Evolutionary conservation across 1,140 invertebrate species (phyloP).

Genomic region (Phenacoccus solenopsis): DNA sequence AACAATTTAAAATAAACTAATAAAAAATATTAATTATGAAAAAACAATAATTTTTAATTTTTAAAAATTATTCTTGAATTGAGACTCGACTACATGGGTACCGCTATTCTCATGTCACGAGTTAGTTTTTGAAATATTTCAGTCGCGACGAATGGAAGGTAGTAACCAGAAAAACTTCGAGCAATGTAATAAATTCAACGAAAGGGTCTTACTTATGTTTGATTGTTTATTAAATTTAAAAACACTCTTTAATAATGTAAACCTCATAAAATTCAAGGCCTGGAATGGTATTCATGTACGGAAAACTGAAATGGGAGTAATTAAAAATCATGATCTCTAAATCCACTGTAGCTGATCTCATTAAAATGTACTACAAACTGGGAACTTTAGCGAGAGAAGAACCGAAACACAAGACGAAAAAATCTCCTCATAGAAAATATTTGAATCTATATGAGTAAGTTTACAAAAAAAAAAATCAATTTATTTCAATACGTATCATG

Average conservation of each 20-base stretch:
- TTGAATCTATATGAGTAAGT: too few relatives aligned
- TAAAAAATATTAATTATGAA: too few relatives aligned
- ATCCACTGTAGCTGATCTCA: slow-evolving; percentile 87
- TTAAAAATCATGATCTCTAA: slow-evolving; percentile 91
- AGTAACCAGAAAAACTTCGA: slow-evolving; percentile 19
- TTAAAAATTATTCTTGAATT: too few relatives aligned
- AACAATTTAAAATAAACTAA: too few relatives aligned
- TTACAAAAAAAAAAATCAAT: too few relatives aligned
- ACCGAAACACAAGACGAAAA: slow-evolving; percentile 17
- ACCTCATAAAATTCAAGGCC: slow-evolving; percentile 49
- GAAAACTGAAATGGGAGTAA: slow-evolving; percentile 86
- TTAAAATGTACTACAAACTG: slow-evolving; percentile 92
- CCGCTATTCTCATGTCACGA: slow-evolving; percentile 78
- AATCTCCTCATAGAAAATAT: background rate
- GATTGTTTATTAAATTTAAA: too few relatives aligned
- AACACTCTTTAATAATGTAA: too few relatives aligned
- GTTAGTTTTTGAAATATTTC: slow-evolving; percentile 69
- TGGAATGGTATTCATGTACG: slow-evolving; percentile 84
- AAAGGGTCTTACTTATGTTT: slow-evolving; percentile 36
- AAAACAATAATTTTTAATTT: too few relatives aligned
- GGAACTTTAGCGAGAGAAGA: slow-evolving; percentile 39
- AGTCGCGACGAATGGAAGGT: slow-evolving; percentile 69
- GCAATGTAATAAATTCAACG: slow-evolving; percentile 41
- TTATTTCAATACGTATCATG: too few relatives aligned
- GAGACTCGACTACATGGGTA: slow-evolving; percentile 91